Evolutionary conservation across 2,888 invertebrate genomes (phyloP), one percentile per base, ranked within the genome.

Genomic region (Byasa hedistus): DNA sequence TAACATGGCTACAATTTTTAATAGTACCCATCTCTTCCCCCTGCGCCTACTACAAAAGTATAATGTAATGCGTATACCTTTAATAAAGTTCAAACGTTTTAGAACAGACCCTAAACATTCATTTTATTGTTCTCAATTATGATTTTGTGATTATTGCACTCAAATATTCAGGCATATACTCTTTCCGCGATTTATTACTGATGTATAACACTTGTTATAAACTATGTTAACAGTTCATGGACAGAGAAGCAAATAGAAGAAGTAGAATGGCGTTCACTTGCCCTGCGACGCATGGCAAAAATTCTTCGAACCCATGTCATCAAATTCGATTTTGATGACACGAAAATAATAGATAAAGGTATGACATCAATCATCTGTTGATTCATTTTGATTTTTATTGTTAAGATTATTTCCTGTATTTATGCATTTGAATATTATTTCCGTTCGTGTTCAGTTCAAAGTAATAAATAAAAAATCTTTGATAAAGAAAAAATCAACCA

Each of bases 281-380:
- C 95, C n/a, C 76, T 93, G 22, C 87, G 91, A 68, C 91, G 93
- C 72, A 83, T 95, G 82, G 89, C 89, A 0, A 91, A 92, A 74
- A 87, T 94, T 19, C 86, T 95, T 10, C 89, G 90, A 56, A 95
- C 95, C 2, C 95, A 95, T 77, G 94, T 94, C 15, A 83, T 95
- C 66, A 95, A 94, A 82, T 92, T 95, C 68, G 94, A 94, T 73
- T 83, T 94, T 65, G 91, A 92, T 52, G 79, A 84, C 51, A 78
- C 75, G 51, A 84, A 83, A 68, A 72, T 82, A 32, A 71, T 83
- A 52, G 86, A 90, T 39, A 89, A 87, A 84, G 90, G 92, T 92
- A 76, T 70, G 61, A n/a, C n/a, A n/a, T n/a, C n/a, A n/a, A n/a
- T n/a, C n/a, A n/a, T n/a, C n/a, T n/a, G n/a, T n/a, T n/a, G n/a